Base-by-base conservation (phyloP, 2,797 vertebrate genomes). In the Jordanella pulchra region DNA sequence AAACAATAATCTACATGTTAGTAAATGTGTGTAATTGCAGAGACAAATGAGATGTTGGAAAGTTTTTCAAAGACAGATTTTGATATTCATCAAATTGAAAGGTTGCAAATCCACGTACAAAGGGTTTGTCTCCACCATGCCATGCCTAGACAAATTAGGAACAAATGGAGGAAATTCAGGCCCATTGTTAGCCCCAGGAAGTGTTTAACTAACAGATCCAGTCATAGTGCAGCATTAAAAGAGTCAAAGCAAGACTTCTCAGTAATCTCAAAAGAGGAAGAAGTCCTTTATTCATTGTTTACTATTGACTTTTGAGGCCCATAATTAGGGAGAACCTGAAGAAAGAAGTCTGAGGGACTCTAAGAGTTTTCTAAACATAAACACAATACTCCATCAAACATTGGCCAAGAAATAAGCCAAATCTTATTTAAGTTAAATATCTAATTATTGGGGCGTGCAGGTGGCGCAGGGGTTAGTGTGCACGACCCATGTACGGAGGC, bases 141-240 rank as follows among this genome's bases (percentile, higher is more conserved):
- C 18, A 7, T 17, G 32, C 2, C 4, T 17, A 35, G 32, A 42
- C 28, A 42, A 42, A 25, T 54, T 21, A 23, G n/a, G 25, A 69
- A 69, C 53, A 69, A 69, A 69, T 14, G 25, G 51, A 69, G 67
- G 67, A 69, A 69, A 45, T 53, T 56, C 53, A 28, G 53, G n/a
- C 17, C 67, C 47, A 51, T 44, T 69, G 67, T 44, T 44, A 12
- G 18, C 53, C 0, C 18, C 67, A 54, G 42, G 53, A 54, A 68
- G 35, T 56, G 51, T 32, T 69, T 42, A 42, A 56, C 53, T 25
- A 28, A 69, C 32, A 67, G 39, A 67, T 48, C 27, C 35, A 56
- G 42, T 54, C 35, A 12, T 25, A 9, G 39, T 23, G 67, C 54
- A 3, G 53, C n/a, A 18, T 15, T 39, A 55, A n/a, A 32, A 23